Conservation (phyloP, 2,797 vertebrate species). For the Percopsis omiscomaycus region DNA sequence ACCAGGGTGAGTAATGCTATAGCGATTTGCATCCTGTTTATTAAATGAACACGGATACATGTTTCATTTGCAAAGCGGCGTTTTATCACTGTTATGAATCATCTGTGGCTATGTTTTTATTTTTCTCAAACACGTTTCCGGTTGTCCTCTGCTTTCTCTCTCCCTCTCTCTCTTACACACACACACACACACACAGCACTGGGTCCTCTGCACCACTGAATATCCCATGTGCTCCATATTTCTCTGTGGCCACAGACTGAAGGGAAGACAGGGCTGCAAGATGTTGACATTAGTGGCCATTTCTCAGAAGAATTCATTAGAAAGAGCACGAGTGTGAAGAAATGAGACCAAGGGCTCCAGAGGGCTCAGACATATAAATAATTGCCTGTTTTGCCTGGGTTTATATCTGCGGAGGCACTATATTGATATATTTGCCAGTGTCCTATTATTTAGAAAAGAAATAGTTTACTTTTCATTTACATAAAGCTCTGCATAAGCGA, state of each 20-base stretch:
- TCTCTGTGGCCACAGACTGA: constrained; percentile 52
- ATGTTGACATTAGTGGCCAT: constrained; percentile 39
- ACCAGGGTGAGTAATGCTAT: constrained; percentile 41
- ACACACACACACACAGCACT: constrained; percentile 18
- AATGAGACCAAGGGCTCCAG: constrained; percentile 6
- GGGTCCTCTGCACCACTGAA: constrained; percentile 28
- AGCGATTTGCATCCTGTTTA: constrained; percentile 54
- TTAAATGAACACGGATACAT: constrained; percentile 48
- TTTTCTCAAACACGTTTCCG: constrained; percentile 42
- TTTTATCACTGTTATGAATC: constrained; percentile 24
- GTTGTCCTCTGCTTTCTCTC: constrained; percentile 28
- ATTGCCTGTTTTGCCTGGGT: constrained; percentile 11
- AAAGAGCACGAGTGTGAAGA: constrained; percentile 30
- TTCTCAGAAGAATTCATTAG: constrained; percentile 43
- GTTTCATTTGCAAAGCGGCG: constrained; percentile 45
- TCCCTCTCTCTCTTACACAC: constrained; percentile 9
- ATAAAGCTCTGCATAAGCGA: too few relatives aligned
- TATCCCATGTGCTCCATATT: constrained; percentile 34
- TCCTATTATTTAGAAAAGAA: neutral
- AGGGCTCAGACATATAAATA: constrained; percentile 36
- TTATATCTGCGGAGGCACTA: constrained; percentile 7
- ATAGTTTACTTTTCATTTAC: constrained; percentile 22
- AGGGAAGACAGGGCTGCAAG: constrained; percentile 31
- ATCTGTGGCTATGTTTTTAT: constrained; percentile 27
- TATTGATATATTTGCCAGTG: constrained; percentile 20